Percentiles rank a stretch among this genome's conserved stretches.
Evolutionary conservation across 1,140 invertebrate genomes (phyloP).

Genomic region (Cotesia chilonis): DNA sequence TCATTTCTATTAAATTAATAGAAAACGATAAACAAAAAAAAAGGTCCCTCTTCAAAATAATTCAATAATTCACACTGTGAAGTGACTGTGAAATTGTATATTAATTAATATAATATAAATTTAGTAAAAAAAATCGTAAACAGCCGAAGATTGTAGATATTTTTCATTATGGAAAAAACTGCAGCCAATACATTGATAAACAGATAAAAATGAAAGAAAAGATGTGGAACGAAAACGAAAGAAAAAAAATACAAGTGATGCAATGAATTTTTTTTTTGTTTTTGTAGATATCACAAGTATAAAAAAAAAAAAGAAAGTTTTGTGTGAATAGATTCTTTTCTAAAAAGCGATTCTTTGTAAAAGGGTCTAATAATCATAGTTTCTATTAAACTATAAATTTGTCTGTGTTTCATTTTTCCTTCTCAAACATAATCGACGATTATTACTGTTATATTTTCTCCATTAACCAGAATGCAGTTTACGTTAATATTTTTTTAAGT

Average conservation of each 20-base stretch:
- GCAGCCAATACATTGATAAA: constrained; percentile 18
- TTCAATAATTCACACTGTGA: constrained; percentile 50
- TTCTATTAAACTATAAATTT: constrained; percentile 61
- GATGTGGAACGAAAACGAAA: constrained; percentile 40
- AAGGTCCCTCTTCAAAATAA: constrained; percentile 37
- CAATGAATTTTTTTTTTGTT: constrained; percentile 60
- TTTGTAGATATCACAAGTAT: constrained; percentile 64
- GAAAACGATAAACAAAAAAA: constrained; percentile 10
- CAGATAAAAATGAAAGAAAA: constrained; percentile 5
- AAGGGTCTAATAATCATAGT: constrained; percentile 68
- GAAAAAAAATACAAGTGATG: constrained; percentile 57
- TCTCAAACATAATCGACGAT: no score
- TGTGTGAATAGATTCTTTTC: constrained; percentile 67
- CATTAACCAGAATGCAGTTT: no score
- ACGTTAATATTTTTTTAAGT: no score
- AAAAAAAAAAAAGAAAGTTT: constrained; percentile 55
- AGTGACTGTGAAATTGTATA: constrained; percentile 55
- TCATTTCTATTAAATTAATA: constrained; percentile 36
- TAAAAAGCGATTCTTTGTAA: constrained; percentile 66
- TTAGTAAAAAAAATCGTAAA: constrained; percentile 47
- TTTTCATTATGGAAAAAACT: constrained; percentile 58
- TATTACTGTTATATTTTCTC: no score
- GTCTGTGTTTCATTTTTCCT: neutral
- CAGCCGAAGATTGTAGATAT: constrained; percentile 64
- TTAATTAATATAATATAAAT: constrained; percentile 48